Conservation (phyloP, 2,888 invertebrate genomes). For the Mythimna albipuncta region DNA sequence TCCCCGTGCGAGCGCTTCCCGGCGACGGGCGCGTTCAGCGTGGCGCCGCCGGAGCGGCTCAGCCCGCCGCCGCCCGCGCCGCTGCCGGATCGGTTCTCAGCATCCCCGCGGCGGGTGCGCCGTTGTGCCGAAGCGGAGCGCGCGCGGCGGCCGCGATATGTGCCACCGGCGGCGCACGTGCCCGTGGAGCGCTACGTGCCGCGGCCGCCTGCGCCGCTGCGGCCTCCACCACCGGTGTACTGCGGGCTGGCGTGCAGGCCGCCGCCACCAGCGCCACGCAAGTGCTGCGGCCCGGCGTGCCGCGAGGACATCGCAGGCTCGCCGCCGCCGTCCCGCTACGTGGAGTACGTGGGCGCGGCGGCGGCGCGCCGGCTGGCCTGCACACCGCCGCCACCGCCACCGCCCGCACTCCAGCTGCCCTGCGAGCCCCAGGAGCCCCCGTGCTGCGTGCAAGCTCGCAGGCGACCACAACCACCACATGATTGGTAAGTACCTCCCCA, state of each 20-base stretch:
- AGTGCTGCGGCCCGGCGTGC: slow-evolving; percentile 87
- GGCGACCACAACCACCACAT: slow-evolving; percentile 91
- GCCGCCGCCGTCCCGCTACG: slow-evolving; percentile 88
- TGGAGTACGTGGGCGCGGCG: slow-evolving; percentile 92
- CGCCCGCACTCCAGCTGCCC: slow-evolving; percentile 87
- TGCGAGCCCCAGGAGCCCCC: slow-evolving; percentile 88
- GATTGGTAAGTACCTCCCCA: slow-evolving; percentile 88
- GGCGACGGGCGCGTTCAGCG: slow-evolving; percentile 90
- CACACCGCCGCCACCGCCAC: slow-evolving; percentile 88
- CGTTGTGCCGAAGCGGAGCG: slow-evolving; percentile 93
- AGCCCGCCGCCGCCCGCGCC: slow-evolving; percentile 92
- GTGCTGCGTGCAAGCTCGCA: slow-evolving; percentile 90
- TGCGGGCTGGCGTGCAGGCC: slow-evolving; percentile 89
- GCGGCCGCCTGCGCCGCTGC: slow-evolving; percentile 88
- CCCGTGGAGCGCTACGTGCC: slow-evolving; percentile 94
- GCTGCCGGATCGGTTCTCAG: slow-evolving; percentile 90
- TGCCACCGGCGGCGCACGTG: slow-evolving; percentile 93
- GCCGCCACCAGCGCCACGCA: slow-evolving; percentile 82
- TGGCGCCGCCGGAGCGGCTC: slow-evolving; percentile 92
- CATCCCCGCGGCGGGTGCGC: slow-evolving; percentile 91
- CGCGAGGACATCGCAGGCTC: slow-evolving; percentile 86
- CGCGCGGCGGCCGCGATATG: slow-evolving; percentile 91
- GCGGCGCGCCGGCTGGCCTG: slow-evolving; percentile 91
- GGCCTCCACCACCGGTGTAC: slow-evolving; percentile 89
- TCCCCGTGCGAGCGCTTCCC: slow-evolving; percentile 90